These are phyloP conservation scores for Zapornia atra DNA, from an alignment of 2,113 vertebrate species.

Conservation along the genomic window DNA sequence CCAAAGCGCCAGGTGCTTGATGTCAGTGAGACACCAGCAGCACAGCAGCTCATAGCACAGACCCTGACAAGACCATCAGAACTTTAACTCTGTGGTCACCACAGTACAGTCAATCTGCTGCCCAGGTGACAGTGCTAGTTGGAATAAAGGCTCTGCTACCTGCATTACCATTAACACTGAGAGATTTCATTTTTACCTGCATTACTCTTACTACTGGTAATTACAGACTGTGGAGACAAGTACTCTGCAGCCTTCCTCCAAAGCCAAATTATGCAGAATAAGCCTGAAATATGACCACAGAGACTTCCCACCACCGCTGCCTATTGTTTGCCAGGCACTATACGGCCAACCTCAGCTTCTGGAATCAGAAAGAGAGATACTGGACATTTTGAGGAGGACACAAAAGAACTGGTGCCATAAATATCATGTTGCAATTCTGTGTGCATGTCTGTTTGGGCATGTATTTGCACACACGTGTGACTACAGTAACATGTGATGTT, in stretches of 20 bases:
- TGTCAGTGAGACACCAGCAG: not conserved
- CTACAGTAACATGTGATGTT: fast-evolving
- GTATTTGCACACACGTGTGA: fast-evolving
- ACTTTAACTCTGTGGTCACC: not conserved
- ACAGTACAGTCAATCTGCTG: not conserved
- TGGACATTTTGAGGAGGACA: not conserved
- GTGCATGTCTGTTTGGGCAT: too few relatives aligned
- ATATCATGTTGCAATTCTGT: fast-evolving
- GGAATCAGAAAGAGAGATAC: not conserved
- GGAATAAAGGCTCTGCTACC: not conserved
- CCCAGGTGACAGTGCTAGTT: not conserved
- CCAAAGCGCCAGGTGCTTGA: not conserved
- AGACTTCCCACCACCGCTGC: not conserved
- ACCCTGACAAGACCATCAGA: not conserved
- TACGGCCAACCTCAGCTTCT: not conserved
- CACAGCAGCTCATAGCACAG: not conserved
- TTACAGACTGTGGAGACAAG: not conserved
- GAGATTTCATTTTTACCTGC: not conserved
- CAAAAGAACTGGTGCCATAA: not conserved
- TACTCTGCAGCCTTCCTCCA: not conserved
- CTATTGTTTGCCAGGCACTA: not conserved
- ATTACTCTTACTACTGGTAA: not conserved
- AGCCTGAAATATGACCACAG: not conserved
- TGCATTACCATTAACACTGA: not conserved
- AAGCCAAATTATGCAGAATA: not conserved